Evolutionary conservation across 2,113 vertebrate genomes (phyloP).

Genomic region (Verasper variegatus): DNA sequence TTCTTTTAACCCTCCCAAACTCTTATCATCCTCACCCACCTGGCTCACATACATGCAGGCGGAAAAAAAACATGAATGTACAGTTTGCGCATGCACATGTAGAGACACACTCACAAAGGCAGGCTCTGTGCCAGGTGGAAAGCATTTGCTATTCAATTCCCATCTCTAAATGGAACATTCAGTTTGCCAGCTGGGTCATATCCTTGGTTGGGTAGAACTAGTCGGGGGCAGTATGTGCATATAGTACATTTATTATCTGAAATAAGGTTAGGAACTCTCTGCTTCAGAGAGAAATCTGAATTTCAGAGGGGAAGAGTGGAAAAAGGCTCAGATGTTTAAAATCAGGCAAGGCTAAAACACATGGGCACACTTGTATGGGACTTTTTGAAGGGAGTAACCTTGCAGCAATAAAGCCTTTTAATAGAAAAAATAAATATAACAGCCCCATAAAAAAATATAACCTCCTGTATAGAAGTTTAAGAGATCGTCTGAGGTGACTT

Average conservation of each 20-base stretch:
- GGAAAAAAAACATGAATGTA: not conserved
- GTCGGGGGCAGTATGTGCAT: conserved; percentile 48
- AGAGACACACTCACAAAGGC: conserved; percentile 8
- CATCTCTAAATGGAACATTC: conserved; percentile 69
- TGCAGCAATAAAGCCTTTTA: not conserved
- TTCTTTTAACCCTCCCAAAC: conserved; percentile 8
- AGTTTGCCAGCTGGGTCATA: conserved; percentile 55
- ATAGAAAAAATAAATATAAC: not conserved
- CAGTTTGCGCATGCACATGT: not conserved
- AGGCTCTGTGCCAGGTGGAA: conserved; percentile 44
- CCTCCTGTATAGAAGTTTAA: conserved; percentile 1
- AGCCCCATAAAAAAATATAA: conserved; percentile 5
- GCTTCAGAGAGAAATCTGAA: conserved; percentile 37
- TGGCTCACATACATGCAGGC: conserved; percentile 12
- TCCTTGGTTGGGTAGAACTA: conserved; percentile 59
- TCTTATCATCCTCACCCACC: conserved; percentile 36
- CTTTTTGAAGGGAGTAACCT: conserved; percentile 1
- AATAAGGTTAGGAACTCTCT: conserved; percentile 47
- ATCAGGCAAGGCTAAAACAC: not conserved
- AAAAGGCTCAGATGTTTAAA: conserved; percentile 34
- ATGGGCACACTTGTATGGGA: conserved; percentile 3
- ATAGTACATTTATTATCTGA: conserved; percentile 55
- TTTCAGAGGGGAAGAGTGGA: conserved; percentile 29
- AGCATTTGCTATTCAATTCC: conserved; percentile 69
- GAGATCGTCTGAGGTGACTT: conserved; percentile 1